Evolutionary conservation across 2,797 vertebrate species (phyloP), one percentile per base, ranked within the genome.

Genomic region (Psittacula derbiana): DNA sequence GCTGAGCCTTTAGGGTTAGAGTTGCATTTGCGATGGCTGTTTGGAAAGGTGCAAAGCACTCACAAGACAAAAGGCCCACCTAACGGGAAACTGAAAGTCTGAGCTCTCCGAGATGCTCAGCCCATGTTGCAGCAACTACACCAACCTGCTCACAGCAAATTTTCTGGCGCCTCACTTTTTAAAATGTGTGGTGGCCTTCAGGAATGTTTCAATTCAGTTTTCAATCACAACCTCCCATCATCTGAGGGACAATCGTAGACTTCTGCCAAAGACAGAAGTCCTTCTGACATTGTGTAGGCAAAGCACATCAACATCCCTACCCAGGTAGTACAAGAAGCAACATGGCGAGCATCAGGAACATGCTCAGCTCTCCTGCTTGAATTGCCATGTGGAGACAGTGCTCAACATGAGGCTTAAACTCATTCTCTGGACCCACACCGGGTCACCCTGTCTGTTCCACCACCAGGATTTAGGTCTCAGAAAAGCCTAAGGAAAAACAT

Each of bases 181-280:
- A 75, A 80, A 55, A 80, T 12, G 57, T 4, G 23, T 15, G 2
- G 2, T 57, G 55, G 24, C 47, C 55, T 66, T 16, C 44, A 73
- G 20, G 27, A 83, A 36, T 38, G 57, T 55, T 94, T 90, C 10
- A 78, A 47, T 44, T 69, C 6, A 60, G 41, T 86, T 88, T 79
- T 46, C 55, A 86, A 24, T 44, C 25, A 61, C 38, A 92, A 44
- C 30, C 16, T 89, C 21, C 33, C 14, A 23, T 36, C 44, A 61
- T 1, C 4, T 57, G 8, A 11, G 27, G 19, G 21, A 86, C 21
- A 86, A 49, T 58, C 47, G 70, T 0, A 92, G 57, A 52, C 11
- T 12, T 88, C 50, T 81, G 43, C 21, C 58, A 81, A 84, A 38
- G 83, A 71, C 28, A 55, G 24, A 86, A 76, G 52, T 57, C 64